Conservation (phyloP, 2,888 invertebrate genomes). For the Chymomyza amoena region DNA sequence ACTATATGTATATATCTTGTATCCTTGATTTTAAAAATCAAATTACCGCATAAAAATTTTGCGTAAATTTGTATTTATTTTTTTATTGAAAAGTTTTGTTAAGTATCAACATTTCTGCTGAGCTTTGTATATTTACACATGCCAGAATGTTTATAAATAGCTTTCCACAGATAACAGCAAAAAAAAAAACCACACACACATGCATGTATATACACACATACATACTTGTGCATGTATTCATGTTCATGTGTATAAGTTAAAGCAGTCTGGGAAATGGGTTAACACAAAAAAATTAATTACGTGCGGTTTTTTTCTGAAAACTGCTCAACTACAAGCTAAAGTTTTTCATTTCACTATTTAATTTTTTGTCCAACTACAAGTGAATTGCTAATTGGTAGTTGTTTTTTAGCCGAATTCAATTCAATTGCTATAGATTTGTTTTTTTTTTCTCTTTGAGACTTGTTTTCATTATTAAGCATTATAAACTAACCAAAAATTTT, state of each 20-base stretch:
- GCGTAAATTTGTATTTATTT: not conserved
- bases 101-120: too few relatives aligned
- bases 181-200: not conserved
- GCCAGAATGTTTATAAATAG: not conserved
- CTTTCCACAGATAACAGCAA: not conserved
- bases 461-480: slow-evolving; percentile 14
- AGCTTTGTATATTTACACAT: not conserved
- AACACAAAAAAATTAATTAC: not conserved
- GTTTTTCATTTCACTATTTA: not conserved
- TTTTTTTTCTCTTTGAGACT: not conserved
- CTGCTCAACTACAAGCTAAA: not conserved
- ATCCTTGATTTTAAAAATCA: too few relatives aligned
- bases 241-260: not conserved
- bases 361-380: too few relatives aligned
- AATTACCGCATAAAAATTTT: not conserved
- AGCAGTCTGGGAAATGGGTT: not conserved
- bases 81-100: not conserved
- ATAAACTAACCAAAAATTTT: slow-evolving; percentile 34
- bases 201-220: too few relatives aligned
- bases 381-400: too few relatives aligned
- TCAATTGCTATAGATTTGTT: not conserved
- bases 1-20: too few relatives aligned
- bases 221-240: not conserved
- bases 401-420: not conserved
- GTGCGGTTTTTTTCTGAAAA: not conserved